Evolutionary conservation across 2,888 invertebrate species (phyloP), one percentile per base, ranked within the genome.

Genomic region (Neoascia interrupta): DNA sequence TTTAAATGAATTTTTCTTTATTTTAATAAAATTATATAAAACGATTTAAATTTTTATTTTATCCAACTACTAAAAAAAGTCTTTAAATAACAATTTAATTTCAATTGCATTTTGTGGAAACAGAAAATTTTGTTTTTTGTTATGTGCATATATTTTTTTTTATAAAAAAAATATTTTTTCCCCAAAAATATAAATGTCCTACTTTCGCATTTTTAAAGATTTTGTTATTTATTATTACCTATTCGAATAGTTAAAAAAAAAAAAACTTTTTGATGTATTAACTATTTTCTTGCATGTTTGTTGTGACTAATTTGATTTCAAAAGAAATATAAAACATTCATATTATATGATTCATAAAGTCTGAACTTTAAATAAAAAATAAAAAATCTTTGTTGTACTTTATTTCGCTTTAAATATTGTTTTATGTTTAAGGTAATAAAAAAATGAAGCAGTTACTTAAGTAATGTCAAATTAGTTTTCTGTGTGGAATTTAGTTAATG

Each of bases 41-140:
- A n/a, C n/a, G n/a, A n/a, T n/a, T n/a, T n/a, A n/a, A n/a, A n/a
- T n/a, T n/a, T n/a, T n/a, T n/a, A n/a, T n/a, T n/a, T n/a, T n/a
- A n/a, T n/a, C n/a, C n/a, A n/a, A n/a, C n/a, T n/a, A n/a, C 26
- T 26, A 26, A 26, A 26, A 1, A 26, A 26, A 26, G n/a, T n/a
- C 26, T 26, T 26, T 26, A 26, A 26, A 1, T 10, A n/a, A n/a
- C n/a, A n/a, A n/a, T n/a, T n/a, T n/a, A n/a, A n/a, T n/a, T n/a
- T n/a, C n/a, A n/a, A n/a, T 58, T 49, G 68, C 68, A 68, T 68
- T 58, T 68, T 68, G 68, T 68, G 58, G 66, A 66, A 47, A 68
- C 58, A 68, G 58, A 68, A 49, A 66, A 28, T 54, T 66, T 66
- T 18, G 68, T 68, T 58, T 56, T 58, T 68, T 68, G 45, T 54